Conservation (phyloP, 1,140 invertebrate genomes). For the Bathynomus jamesi region DNA sequence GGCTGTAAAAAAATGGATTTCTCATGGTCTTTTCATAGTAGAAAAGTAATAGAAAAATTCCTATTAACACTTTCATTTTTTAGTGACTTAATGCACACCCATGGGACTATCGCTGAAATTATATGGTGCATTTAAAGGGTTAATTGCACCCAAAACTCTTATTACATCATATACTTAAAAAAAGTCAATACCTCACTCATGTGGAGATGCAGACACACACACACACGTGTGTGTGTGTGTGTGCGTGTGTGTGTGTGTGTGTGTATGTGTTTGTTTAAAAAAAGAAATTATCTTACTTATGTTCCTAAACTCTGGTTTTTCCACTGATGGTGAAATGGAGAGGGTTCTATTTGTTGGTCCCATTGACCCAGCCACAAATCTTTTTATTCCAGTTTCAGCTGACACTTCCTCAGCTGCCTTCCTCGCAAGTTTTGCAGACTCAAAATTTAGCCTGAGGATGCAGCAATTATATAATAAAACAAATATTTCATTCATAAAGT, state of each 20-base stretch:
- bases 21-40: no score
- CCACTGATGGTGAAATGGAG: slow-evolving; percentile 58
- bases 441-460: slow-evolving; percentile 46
- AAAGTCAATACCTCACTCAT: no score
- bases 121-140: no score
- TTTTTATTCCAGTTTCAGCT: slow-evolving; percentile 42
- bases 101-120: no score
- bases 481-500: no score
- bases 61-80: no score
- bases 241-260: neutral
- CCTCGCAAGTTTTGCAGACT: slow-evolving; percentile 51
- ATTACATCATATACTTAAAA: no score
- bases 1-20: no score
- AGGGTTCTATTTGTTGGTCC: slow-evolving; percentile 57
- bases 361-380: slow-evolving; percentile 54
- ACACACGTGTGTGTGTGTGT: neutral
- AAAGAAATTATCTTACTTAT: slow-evolving; percentile 46
- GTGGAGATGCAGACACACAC: no score
- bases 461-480: neutral
- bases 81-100: no score
- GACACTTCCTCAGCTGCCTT: slow-evolving; percentile 49
- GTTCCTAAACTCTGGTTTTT: slow-evolving; percentile 54
- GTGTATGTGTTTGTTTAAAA: neutral
- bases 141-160: no score
- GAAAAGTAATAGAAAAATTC: no score